phyloP scores from a whole-genome alignment of 2,888 invertebrate species.

The Melieria omissa region DNA sequence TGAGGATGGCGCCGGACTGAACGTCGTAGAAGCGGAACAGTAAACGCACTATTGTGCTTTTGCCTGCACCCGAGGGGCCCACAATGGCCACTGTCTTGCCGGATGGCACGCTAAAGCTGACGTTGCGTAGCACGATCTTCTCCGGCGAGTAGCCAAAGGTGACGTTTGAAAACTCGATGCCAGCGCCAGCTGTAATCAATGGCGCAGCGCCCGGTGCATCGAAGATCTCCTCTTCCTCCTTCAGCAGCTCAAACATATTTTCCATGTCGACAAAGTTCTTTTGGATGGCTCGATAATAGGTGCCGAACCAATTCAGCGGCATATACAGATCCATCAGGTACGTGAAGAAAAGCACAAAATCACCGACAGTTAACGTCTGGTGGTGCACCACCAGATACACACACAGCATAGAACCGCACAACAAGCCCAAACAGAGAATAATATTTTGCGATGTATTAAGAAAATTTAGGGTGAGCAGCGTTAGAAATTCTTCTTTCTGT shows the following conservation, averaged over 20 bases:
- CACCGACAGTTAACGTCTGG: conserved; percentile 85
- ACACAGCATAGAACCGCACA: conserved; percentile 89
- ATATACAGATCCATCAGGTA: conserved; percentile 95
- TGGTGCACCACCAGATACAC: conserved; percentile 84
- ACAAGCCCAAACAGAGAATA: conserved; percentile 85
- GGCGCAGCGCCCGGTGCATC: conserved; percentile 84
- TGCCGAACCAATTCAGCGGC: conserved; percentile 97
- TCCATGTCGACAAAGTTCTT: conserved; percentile 99
- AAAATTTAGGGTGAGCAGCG: conserved; percentile 85
- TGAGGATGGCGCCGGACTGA: conserved; percentile 82
- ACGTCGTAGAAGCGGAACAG: conserved; percentile 98
- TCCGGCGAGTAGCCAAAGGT: conserved; percentile 89
- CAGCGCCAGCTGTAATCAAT: conserved; percentile 72
- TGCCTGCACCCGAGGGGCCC: conserved; percentile 91
- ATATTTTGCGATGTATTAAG: conserved; percentile 92
- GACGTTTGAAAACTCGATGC: conserved; percentile 90
- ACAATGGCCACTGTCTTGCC: conserved; percentile 90
- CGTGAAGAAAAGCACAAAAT: conserved; percentile 94
- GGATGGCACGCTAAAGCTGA: conserved; percentile 82
- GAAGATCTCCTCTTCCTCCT: conserved; percentile 86
- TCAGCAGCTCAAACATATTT: conserved; percentile 96
- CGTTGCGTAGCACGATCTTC: conserved; percentile 77
- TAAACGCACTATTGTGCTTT: conserved; percentile 94
- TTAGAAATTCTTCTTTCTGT: conserved; percentile 90
- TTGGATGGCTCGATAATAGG: conserved; percentile 96